These are phyloP conservation scores for Leucophenga maculata DNA, from an alignment of 2,888 invertebrate genomes.

Conservation along the genomic window DNA sequence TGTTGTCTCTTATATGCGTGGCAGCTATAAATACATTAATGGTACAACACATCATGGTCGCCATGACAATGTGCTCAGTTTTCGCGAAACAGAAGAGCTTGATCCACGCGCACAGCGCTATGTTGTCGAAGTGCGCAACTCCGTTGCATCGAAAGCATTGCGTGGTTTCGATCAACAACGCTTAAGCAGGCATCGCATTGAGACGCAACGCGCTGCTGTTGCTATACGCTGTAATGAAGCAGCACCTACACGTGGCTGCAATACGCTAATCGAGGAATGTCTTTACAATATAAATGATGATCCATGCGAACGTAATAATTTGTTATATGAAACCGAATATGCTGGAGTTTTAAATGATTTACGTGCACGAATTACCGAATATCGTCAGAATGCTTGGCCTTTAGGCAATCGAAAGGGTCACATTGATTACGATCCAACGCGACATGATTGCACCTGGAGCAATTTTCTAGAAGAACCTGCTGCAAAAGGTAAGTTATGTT, in stretches of 20 bases:
- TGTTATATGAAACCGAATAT: constrained; percentile 47
- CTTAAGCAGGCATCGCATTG: constrained; percentile 43
- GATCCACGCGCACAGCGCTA: constrained; percentile 62
- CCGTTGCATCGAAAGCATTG: constrained; percentile 50
- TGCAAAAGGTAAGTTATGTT: constrained; percentile 29
- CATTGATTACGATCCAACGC: constrained; percentile 73
- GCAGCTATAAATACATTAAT: constrained; percentile 66
- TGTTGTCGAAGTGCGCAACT: constrained; percentile 50
- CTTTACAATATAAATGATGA: constrained; percentile 73
- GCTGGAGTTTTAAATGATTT: constrained; percentile 58
- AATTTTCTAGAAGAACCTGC: constrained; percentile 60
- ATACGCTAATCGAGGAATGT: constrained; percentile 70
- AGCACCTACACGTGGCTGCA: constrained; percentile 58
- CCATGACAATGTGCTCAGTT: constrained; percentile 56
- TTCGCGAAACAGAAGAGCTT: constrained; percentile 49
- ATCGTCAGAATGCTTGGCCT: constrained; percentile 70
- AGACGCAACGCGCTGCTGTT: constrained; percentile 40
- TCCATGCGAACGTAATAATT: constrained; percentile 73
- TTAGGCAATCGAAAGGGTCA: constrained; percentile 73
- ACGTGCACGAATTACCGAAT: constrained; percentile 71
- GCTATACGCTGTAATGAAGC: constrained; percentile 46
- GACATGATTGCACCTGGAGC: constrained; percentile 76
- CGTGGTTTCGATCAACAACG: constrained; percentile 43
- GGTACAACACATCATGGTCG: constrained; percentile 61
- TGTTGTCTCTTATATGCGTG: constrained; percentile 55